Percentiles rank a stretch among this genome's conserved stretches.
These are phyloP conservation scores for Silurus asotus DNA, from an alignment of 2,113 vertebrate genomes.

Conservation along the genomic window DNA sequence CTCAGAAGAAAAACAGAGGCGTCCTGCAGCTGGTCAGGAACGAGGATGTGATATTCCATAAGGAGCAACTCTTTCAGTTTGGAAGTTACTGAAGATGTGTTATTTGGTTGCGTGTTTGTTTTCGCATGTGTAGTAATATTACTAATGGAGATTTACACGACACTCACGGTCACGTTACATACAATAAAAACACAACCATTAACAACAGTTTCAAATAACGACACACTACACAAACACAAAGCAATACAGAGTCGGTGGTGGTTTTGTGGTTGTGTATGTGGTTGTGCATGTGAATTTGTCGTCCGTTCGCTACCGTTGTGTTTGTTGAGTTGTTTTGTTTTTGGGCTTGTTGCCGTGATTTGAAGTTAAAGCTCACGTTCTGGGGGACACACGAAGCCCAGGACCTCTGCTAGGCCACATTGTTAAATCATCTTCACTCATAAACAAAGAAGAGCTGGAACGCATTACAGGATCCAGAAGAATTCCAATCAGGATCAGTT, in stretches of 20 bases:
- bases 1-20: not conserved
- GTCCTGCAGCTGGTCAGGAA: not conserved
- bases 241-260: too few species aligned
- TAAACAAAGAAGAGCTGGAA: conserved; percentile 54
- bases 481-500: conserved; percentile 46
- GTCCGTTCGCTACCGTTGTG: not conserved
- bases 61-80: not conserved
- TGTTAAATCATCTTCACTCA: conserved; percentile 46
- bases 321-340: not conserved
- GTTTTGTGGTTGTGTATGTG: not conserved
- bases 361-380: not conserved
- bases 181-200: too few species aligned
- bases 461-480: conserved; percentile 43
- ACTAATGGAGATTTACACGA: too few species aligned
- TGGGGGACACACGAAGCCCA: conserved; percentile 10
- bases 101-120: not conserved
- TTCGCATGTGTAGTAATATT: not conserved
- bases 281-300: not conserved
- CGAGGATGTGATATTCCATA: not conserved
- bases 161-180: too few species aligned
- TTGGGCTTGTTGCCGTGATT: not conserved
- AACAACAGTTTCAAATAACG: too few species aligned
- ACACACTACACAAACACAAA: too few species aligned
- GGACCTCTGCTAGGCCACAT: conserved; percentile 33
- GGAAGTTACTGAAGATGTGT: not conserved